Evolutionary conservation across 2,888 invertebrate species (phyloP), one percentile per base, ranked within the genome.

Genomic region (Pristionchus fissidentatus): DNA sequence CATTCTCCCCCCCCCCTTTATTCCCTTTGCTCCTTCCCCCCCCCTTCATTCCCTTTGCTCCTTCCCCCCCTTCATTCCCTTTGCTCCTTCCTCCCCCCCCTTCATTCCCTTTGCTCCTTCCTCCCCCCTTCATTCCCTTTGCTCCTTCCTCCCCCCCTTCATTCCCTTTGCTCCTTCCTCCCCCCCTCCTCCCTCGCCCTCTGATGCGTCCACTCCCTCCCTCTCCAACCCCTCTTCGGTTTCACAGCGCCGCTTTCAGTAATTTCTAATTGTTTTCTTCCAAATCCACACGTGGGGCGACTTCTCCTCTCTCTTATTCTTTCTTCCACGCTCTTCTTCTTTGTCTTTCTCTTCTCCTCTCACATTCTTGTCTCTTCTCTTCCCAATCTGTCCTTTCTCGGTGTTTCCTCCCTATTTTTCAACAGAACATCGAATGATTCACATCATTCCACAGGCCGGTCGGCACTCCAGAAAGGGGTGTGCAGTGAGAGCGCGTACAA

Each of bases 401-500:
- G n/a, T n/a, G n/a, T n/a, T 83, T 78, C 70, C 84, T 83, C 79
- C 84, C 82, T 81, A 62, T 80, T 85, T 85, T 84, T 81, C 77
- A 83, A n/a, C n/a, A n/a, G n/a, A n/a, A n/a, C n/a, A 84, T 84
- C 82, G 78, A 77, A 85, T 85, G 82, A 83, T 84, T 62, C 38
- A 10, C 46, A 22, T 46, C 19, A 26, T 49, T 70, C 57, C 83
- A n/a, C n/a, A n/a, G n/a, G n/a, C n/a, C n/a, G n/a, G n/a, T n/a
- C n/a, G n/a, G n/a, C n/a, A n/a, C n/a, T n/a, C n/a, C n/a, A n/a
- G n/a, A n/a, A n/a, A n/a, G n/a, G n/a, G n/a, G n/a, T n/a, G n/a
- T n/a, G n/a, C n/a, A n/a, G n/a, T n/a, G n/a, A n/a, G n/a, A n/a
- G n/a, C n/a, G n/a, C n/a, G n/a, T n/a, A n/a, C n/a, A n/a, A n/a